Conservation (phyloP, 2,888 invertebrate genomes). For the Sicus ferrugineus region DNA sequence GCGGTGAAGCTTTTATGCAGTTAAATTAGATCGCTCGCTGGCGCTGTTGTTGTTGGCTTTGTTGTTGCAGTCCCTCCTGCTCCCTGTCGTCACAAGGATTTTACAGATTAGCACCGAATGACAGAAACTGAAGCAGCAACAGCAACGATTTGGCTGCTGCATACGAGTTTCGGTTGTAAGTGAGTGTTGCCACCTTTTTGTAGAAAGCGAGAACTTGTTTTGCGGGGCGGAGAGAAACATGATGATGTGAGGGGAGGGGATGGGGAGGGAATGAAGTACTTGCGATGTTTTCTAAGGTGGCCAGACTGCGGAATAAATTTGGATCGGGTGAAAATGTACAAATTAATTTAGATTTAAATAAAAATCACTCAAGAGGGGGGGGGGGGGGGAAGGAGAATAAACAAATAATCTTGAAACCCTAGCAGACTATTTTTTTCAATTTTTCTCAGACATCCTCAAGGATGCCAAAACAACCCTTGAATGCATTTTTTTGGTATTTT, state of each 20-base stretch:
- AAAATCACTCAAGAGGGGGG: too few relatives aligned
- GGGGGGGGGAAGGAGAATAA: too few relatives aligned
- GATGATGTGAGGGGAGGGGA: background rate
- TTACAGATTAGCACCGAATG: conserved; percentile 43
- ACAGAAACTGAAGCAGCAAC: conserved; percentile 21
- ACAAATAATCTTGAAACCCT: too few relatives aligned
- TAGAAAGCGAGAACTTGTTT: background rate
- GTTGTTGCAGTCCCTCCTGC: conserved; percentile 19
- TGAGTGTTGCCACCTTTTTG: conserved; percentile 13
- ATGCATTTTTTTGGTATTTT: too few relatives aligned
- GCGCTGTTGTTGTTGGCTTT: conserved; percentile 26
- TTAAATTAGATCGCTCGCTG: too few relatives aligned
- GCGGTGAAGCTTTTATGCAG: background rate
- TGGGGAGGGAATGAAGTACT: background rate
- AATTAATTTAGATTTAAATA: background rate
- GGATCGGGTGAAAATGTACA: too few relatives aligned
- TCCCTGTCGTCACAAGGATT: conserved; percentile 35
- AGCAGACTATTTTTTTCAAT: too few relatives aligned
- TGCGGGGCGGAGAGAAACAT: too few relatives aligned
- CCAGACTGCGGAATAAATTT: background rate
- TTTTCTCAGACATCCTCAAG: too few relatives aligned
- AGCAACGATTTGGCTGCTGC: conserved; percentile 12
- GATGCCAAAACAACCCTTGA: too few relatives aligned
- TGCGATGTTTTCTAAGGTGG: background rate
- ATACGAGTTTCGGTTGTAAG: background rate